phyloP scores from a whole-genome alignment of 2,888 invertebrate species.

The Tetragonisca angustula region DNA sequence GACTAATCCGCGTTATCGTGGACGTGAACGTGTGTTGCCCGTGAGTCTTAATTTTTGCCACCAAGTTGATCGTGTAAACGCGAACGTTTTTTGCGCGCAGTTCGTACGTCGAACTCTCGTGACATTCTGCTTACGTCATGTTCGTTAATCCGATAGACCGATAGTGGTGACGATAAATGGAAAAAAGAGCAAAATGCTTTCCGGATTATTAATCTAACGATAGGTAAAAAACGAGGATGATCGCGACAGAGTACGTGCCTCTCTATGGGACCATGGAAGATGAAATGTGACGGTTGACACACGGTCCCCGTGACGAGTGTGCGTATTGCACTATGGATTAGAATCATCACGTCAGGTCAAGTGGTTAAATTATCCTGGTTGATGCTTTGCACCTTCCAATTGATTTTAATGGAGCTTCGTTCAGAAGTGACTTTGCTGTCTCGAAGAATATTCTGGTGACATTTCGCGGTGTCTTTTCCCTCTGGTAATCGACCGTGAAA shows the following conservation, averaged over 20 bases:
- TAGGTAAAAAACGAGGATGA: neutral
- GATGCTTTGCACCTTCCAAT: constrained; percentile 82
- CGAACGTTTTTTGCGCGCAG: neutral
- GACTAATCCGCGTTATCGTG: constrained; percentile 33
- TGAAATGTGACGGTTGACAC: constrained; percentile 16
- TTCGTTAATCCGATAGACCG: constrained; percentile 39
- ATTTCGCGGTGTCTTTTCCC: constrained; percentile 49
- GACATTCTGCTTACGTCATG: constrained; percentile 36
- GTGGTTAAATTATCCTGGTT: constrained; percentile 79
- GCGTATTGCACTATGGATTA: constrained; percentile 71
- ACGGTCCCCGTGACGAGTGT: constrained; percentile 59
- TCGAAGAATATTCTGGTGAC: constrained; percentile 63
- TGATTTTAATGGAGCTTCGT: constrained; percentile 80
- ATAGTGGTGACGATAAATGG: constrained; percentile 44
- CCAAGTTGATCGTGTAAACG: neutral
- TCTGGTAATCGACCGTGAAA: constrained; percentile 29
- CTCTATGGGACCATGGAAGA: neutral
- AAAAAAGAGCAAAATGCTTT: neutral
- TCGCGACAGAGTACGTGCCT: neutral
- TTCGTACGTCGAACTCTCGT: constrained; percentile 8
- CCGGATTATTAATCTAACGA: constrained; percentile 10
- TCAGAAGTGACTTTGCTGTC: constrained; percentile 58
- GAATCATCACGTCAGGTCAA: constrained; percentile 76
- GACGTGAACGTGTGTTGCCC: neutral
- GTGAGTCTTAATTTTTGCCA: neutral